phyloP scores from a whole-genome alignment of 2,797 vertebrate genomes.

The Onychomys arenicola region DNA sequence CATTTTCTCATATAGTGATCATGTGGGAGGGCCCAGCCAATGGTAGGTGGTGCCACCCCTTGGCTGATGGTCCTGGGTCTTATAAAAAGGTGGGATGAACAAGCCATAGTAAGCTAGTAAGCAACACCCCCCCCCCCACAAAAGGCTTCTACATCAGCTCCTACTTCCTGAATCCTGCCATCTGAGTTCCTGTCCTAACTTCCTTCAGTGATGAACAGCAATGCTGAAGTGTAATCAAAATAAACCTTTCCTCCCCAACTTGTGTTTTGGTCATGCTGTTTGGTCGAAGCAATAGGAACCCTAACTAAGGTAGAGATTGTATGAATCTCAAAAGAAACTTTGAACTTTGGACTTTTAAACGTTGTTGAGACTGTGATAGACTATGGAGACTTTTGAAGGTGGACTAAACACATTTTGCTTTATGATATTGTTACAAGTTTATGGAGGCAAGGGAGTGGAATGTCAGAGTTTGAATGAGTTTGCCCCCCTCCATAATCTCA shows the following conservation, averaged over 20 bases:
- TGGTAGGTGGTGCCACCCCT: neutral
- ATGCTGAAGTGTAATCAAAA: neutral
- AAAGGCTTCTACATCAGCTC: neutral
- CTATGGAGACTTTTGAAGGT: neutral
- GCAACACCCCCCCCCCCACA: neutral
- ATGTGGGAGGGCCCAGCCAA: neutral
- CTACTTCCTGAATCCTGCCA: neutral
- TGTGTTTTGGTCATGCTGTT: neutral
- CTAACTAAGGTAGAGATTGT: neutral
- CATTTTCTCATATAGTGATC: neutral
- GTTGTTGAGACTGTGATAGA: neutral
- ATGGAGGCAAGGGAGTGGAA: neutral
- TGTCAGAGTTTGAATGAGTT: neutral
- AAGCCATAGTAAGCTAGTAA: neutral
- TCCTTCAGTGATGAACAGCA: neutral
- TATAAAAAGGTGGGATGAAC: neutral
- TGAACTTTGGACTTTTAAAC: neutral
- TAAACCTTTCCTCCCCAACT: neutral
- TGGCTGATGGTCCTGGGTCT: neutral
- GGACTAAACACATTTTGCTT: neutral
- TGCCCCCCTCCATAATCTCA: neutral
- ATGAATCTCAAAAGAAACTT: neutral
- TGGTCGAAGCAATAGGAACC: neutral
- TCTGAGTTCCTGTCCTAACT: neutral
- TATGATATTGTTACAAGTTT: neutral